Base-by-base conservation (phyloP, 64 coral and sea anemone genomes). In the Trachythela sp. region DNA sequence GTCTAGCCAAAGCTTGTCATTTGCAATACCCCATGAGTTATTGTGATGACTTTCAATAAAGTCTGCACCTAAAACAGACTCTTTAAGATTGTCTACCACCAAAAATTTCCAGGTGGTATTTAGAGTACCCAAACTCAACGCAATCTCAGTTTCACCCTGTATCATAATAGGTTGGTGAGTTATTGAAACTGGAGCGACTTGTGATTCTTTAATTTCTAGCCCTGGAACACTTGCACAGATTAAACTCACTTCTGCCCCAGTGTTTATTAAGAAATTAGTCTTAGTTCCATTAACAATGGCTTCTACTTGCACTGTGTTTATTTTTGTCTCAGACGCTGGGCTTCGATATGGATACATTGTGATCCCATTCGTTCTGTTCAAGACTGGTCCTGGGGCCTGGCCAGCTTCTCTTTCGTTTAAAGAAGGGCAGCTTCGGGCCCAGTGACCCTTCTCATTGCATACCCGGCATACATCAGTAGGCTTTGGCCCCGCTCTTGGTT, bases 391-490 rank as follows among this genome's bases (percentile, higher is more conserved):
- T 60, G 92, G 92, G 88, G 88, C 33, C 88, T 86, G 89, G 42
- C 88, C 88, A 93, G 92, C 92, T 88, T 86, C 77, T 68, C 48
- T 80, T 60, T 49, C 71, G 70, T 94, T 94, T 90, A 90, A 90
- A 94, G 77, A 80, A 0, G 88, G 92, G 43, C 88, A 93, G 84
- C 70, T 90, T 77, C 88, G 67, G 35, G 92, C 83, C 92, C 92
- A 93, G 42, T 93, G 84, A 43, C 88, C 64, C 86, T 88, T 40
- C 24, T 86, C 91, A 83, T 92, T 88, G 75, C 91, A 92, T 13
- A 27, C 86, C 87, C 91, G 83, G 9, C 68, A 1, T 27, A 72
- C 33, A 35, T 72, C 68, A 1, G 68, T 72, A 26, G 68, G 68
- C 29, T 72, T 72, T 72, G 68, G 68, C n/a, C n/a, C n/a, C n/a